Base-by-base conservation (phyloP, 1,140 invertebrate genomes). In the Lepidostoma basale region DNA sequence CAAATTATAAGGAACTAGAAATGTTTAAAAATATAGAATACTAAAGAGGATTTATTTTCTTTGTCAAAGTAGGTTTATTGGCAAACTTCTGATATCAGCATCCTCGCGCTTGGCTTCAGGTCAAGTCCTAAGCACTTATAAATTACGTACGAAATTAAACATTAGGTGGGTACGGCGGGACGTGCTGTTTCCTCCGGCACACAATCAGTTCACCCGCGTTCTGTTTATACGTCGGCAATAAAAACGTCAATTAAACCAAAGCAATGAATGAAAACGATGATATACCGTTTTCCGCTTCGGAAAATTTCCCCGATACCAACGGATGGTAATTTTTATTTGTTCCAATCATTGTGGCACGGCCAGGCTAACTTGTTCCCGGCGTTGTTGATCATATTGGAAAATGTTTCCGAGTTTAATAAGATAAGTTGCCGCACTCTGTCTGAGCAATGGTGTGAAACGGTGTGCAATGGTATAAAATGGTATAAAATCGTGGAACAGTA, bases 191-290 rank as follows among this genome's bases (percentile, higher is more conserved):
- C 14, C 22, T 42, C 10, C 28, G n/a, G 22, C n/a, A n/a, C n/a
- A n/a, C n/a, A n/a, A n/a, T n/a, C n/a, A 44, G 25, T 56, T 16
- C 26, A n/a, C 49, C 26, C 25, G 20, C 8, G 4, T 28, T 9
- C 44, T 54, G 62, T 54, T 64, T 52, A 36, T 64, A 45, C 45
- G 45, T 54, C 30, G 33, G 62, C 47, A 64, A 64, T 64, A 64
- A 64, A 64, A 64, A 64, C 45, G 62, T 64, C 62, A 64, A 64
- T 64, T 64, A 64, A 64, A 54, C 60, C 28, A 52, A 14, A 39
- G 47, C 62, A 64, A 64, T 64, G 47, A 64, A 56, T 65, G 47
- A 33, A 26, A 56, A 65, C 26, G 62, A 65, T 65, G 47, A 65
- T 65, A 56, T 65, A 65, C 33, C 12, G 62, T 28, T 56, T 52